Percentiles rank a stretch among this genome's conserved stretches.
phyloP scores from a whole-genome alignment of 1,140 invertebrate genomes.

The Mamestra configurata region DNA sequence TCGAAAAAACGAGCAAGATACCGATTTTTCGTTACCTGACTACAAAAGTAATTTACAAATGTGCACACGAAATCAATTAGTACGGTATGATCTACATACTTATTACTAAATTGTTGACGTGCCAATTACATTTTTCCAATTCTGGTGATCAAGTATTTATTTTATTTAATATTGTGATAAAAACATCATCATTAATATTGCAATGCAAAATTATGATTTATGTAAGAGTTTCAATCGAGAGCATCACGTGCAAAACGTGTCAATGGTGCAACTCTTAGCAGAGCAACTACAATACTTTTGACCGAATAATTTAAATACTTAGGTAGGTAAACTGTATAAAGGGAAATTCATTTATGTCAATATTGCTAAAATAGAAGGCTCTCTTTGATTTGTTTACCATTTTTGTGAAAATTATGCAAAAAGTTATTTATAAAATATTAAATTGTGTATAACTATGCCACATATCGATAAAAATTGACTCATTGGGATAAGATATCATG shows the following conservation, averaged over 20 bases:
- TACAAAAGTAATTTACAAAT: background rate
- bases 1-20: background rate
- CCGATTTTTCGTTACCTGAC: background rate
- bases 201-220: too few species aligned
- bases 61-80: background rate
- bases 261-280: background rate
- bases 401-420: background rate
- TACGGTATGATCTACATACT: background rate
- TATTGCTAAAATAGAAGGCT: background rate
- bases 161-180: too few species aligned
- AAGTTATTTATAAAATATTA: background rate
- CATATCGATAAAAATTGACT: slow-evolving; percentile 44
- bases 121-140: background rate
- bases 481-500: slow-evolving; percentile 34
- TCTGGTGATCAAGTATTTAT: background rate
- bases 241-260: slow-evolving; percentile 1
- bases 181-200: background rate
- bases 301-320: background rate
- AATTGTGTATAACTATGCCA: slow-evolving; percentile 31
- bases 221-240: background rate
- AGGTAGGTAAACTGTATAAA: background rate
- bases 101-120: background rate
- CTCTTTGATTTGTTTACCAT: background rate
- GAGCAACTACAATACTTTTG: background rate
- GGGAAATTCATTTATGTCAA: background rate